phyloP scores from a whole-genome alignment of 2,888 invertebrate species.

The Ormyrus nitidulus region DNA sequence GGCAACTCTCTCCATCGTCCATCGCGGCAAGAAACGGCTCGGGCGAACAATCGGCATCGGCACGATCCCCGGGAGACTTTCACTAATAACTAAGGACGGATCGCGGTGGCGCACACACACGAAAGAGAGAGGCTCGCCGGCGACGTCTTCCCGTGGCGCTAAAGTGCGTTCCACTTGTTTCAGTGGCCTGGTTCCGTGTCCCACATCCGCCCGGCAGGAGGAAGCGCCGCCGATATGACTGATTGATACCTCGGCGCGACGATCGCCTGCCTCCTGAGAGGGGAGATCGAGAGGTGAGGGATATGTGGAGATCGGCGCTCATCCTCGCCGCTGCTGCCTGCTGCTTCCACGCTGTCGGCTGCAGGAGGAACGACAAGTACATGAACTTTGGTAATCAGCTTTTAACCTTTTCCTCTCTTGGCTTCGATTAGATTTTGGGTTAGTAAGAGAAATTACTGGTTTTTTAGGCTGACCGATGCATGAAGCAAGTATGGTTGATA shows the following conservation, averaged over 20 bases:
- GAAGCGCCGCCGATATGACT: slow-evolving; percentile 4
- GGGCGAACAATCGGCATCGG: not conserved
- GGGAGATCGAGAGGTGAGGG: not conserved
- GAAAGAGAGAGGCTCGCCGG: not conserved
- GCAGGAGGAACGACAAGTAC: slow-evolving; percentile 67
- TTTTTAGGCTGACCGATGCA: no score
- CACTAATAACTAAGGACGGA: slow-evolving; percentile 35
- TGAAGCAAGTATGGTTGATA: no score
- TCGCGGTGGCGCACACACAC: not conserved
- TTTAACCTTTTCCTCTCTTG: not conserved
- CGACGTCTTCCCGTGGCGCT: not conserved
- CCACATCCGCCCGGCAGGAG: slow-evolving; percentile 63
- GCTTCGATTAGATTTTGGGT: no score
- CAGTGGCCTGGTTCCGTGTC: slow-evolving; percentile 75
- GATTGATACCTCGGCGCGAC: not conserved
- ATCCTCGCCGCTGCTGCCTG: not conserved
- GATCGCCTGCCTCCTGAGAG: not conserved
- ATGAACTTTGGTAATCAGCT: slow-evolving; percentile 61
- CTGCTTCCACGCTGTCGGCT: not conserved
- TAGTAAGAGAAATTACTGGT: no score
- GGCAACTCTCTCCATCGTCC: not conserved
- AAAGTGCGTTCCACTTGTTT: slow-evolving; percentile 73
- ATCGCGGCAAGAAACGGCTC: not conserved
- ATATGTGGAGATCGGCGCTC: slow-evolving; percentile 18
- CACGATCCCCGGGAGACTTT: slow-evolving; percentile 8